phyloP scores from a whole-genome alignment of 1,140 invertebrate species.

The Bombus fervidus region DNA sequence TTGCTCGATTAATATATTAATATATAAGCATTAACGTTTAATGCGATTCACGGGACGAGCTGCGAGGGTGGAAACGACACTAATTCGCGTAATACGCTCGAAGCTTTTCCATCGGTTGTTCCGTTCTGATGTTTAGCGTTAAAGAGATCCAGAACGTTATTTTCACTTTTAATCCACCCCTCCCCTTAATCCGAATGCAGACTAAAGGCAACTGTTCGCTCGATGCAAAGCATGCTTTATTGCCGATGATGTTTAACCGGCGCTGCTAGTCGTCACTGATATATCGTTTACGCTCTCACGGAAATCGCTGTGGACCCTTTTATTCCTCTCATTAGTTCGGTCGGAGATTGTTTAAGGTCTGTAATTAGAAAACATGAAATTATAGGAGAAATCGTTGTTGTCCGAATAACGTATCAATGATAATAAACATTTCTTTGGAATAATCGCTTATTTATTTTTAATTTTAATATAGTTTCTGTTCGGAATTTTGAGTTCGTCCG shows the following conservation, averaged over 20 bases:
- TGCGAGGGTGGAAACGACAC: background rate
- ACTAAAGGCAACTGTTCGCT: background rate
- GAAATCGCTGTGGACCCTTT: background rate
- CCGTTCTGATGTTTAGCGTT: constrained; percentile 19
- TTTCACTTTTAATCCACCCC: constrained; percentile 52
- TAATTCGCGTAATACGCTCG: constrained; percentile 42
- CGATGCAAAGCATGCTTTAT: constrained; percentile 49
- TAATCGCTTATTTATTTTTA: no score
- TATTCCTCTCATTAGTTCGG: constrained; percentile 12
- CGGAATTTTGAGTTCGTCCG: no score
- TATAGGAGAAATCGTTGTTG: no score
- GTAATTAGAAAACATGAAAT: background rate
- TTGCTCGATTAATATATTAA: constrained; percentile 39
- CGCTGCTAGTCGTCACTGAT: constrained; percentile 6
- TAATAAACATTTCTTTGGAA: no score
- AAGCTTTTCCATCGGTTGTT: constrained; percentile 21
- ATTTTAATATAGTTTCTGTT: no score
- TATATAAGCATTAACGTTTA: constrained; percentile 49
- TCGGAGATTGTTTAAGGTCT: no score
- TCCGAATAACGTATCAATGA: no score
- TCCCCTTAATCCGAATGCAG: constrained; percentile 43
- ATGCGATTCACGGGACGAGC: constrained; percentile 18
- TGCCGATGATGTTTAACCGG: constrained; percentile 35
- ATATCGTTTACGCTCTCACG: constrained; percentile 24
- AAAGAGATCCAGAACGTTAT: constrained; percentile 34